Evolutionary conservation across 2,113 vertebrate genomes (phyloP), one percentile per base, ranked within the genome.

Genomic region (Coracopsis vasa): DNA sequence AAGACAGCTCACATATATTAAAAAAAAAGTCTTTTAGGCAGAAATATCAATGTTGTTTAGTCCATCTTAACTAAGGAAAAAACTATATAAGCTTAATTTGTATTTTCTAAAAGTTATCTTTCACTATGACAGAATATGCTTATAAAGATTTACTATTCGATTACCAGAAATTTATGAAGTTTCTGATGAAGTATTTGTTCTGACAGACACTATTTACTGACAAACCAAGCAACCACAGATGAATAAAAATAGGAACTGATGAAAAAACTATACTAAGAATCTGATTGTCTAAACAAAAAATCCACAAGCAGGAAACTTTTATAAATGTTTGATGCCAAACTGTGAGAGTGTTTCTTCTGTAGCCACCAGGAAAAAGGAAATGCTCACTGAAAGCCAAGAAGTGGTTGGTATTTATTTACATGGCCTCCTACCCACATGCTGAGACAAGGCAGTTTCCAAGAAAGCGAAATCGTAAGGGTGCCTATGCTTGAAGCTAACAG

Each of bases 331-430:
- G 80, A 93, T 93, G 95, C 95, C 94, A 88, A 95, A 84, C 95
- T 96, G 79, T 93, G 94, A 92, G 75, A 96, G 90, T 17, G 79
- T 96, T 94, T 96, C 90, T 97, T 94, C 90, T 94, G 72, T 24
- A 96, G 85, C 91, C 95, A 95, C 85, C 86, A 79, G 86, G 93
- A 96, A 94, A 83, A 88, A 92, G 94, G 95, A 97, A 96, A 95
- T 96, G 95, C 95, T 94, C 93, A 61, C 90, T 78, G 92, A 50
- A 95, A 88, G 65, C 94, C 95, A 94, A 95, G 92, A 97, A 94
- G 95, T 95, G 95, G 94, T 62, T 96, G 90, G 82, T 93, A 93
- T 96, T 97, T 96, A 94, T 97, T 97, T 95, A 92, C 72, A 81
- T 13, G 95, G 90, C 94, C 94, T 95, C 78, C 88, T 83, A 86